Conservation (phyloP, 2,797 vertebrate genomes). For the Tokudaia tokunoshimensis region DNA sequence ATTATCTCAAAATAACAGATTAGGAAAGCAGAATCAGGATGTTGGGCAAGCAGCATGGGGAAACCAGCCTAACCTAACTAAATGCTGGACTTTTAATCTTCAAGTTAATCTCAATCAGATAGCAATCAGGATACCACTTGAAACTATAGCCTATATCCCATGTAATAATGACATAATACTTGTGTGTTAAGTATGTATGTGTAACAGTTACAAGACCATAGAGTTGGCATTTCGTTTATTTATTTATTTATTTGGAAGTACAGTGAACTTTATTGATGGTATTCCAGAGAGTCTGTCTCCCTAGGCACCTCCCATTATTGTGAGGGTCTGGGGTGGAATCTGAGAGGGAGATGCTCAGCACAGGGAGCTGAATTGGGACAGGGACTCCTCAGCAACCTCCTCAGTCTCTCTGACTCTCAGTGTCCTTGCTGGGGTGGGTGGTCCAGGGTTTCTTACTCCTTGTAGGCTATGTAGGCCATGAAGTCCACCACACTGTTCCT, state of each 20-base stretch:
- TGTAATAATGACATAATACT: not conserved
- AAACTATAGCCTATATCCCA: not conserved
- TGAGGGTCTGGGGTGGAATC: not conserved
- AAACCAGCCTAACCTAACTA: not conserved
- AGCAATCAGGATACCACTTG: not conserved
- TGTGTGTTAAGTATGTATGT: not conserved
- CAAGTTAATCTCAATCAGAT: not conserved
- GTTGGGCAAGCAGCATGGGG: not conserved
- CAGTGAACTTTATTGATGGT: not conserved
- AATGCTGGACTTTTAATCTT: not conserved
- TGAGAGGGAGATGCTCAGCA: not conserved
- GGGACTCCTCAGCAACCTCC: too few species aligned
- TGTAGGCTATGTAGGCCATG: not conserved
- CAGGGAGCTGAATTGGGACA: not conserved
- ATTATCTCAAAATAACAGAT: not conserved
- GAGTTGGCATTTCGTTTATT: not conserved
- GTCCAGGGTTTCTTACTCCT: not conserved
- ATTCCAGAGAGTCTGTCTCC: not conserved
- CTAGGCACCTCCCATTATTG: not conserved
- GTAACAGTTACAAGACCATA: not conserved
- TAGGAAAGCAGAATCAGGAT: not conserved
- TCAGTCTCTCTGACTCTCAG: not conserved
- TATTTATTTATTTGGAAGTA: not conserved
- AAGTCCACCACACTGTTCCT: not conserved
- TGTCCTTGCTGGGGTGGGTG: not conserved